phyloP scores from a whole-genome alignment of 2,797 vertebrate genomes.

The Channallabes apus region DNA sequence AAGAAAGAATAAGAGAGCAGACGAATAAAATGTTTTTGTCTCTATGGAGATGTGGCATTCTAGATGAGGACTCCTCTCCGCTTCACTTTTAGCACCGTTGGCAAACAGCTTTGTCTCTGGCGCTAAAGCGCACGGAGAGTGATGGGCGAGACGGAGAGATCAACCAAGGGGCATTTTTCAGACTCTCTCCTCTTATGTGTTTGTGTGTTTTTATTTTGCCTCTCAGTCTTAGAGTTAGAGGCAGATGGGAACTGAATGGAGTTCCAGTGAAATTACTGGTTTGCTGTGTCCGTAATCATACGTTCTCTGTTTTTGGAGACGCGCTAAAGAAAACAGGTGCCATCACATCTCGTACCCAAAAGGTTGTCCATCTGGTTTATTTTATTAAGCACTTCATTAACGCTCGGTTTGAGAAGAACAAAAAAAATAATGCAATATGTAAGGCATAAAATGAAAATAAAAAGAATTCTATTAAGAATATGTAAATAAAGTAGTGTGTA shows the following conservation, averaged over 20 bases:
- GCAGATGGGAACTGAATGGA: not conserved
- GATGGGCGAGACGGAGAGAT: conserved; percentile 10
- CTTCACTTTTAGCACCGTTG: conserved; percentile 22
- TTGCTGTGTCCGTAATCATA: not conserved
- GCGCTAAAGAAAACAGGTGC: not conserved
- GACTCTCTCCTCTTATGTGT: not conserved
- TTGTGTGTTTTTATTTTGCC: not conserved
- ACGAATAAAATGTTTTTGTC: conserved; percentile 30
- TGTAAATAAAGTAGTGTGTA: not conserved
- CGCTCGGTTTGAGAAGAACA: not conserved
- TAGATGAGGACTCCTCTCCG: conserved; percentile 8
- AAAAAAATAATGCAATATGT: no score
- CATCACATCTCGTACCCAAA: not conserved
- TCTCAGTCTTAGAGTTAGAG: not conserved
- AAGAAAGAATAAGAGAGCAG: conserved; percentile 45
- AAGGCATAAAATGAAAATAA: not conserved
- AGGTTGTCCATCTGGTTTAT: not conserved
- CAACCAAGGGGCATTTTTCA: not conserved
- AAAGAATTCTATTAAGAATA: not conserved
- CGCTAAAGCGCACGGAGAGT: conserved; percentile 1
- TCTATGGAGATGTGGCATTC: conserved; percentile 32
- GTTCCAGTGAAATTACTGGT: not conserved
- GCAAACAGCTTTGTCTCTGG: conserved; percentile 15
- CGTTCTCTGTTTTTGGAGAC: not conserved
- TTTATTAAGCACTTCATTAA: not conserved